Evolutionary conservation across 2,113 vertebrate species (phyloP).

Genomic region (Gavialis gangeticus): DNA sequence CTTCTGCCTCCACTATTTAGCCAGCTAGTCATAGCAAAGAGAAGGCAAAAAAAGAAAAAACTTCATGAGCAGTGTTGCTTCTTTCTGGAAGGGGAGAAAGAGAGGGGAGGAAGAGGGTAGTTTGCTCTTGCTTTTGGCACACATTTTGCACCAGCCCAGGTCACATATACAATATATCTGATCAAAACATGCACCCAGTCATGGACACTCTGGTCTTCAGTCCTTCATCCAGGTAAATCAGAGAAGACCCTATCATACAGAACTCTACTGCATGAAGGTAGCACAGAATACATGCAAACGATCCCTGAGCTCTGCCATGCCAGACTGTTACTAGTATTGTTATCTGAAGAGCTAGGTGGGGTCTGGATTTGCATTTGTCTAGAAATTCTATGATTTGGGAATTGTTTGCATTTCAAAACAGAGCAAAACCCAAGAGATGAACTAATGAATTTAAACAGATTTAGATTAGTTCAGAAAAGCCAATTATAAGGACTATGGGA

Average conservation of each 20-base stretch:
- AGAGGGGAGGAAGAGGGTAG: not conserved
- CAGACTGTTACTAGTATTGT: fast-evolving
- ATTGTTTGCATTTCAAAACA: not conserved
- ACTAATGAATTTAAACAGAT: no score
- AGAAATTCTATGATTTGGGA: not conserved
- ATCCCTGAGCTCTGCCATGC: not conserved
- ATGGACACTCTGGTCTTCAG: no score
- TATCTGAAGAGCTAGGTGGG: fast-evolving
- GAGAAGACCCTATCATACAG: not conserved
- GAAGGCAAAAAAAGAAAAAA: not conserved
- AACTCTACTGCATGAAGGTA: not conserved
- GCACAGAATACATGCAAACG: not conserved
- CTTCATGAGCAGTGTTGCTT: not conserved
- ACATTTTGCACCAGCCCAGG: not conserved
- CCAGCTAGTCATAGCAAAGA: no score
- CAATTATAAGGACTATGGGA: no score
- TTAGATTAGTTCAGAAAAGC: no score
- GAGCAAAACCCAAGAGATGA: no score
- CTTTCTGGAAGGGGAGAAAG: not conserved
- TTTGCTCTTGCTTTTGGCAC: not conserved
- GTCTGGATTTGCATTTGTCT: not conserved
- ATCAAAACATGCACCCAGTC: fast-evolving
- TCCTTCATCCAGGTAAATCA: fast-evolving
- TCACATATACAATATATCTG: not conserved
- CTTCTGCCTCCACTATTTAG: not conserved